Percentiles rank a stretch among this genome's conserved stretches.
phyloP scores from a whole-genome alignment of 2,113 vertebrate genomes.

The Heptranchias perlo region DNA sequence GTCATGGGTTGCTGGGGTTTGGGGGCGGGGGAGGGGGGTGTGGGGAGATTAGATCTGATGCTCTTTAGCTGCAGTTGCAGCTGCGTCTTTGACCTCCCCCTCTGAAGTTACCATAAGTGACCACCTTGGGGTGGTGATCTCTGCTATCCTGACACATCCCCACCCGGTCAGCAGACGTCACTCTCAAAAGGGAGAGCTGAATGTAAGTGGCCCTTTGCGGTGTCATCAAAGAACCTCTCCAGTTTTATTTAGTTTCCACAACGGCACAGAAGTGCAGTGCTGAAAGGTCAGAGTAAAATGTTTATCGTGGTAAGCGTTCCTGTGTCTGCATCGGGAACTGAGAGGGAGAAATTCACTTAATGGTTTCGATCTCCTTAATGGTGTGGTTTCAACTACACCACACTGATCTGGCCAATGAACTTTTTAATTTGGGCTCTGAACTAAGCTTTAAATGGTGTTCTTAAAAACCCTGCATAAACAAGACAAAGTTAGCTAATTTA shows the following conservation, averaged over 20 bases:
- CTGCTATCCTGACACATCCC: not conserved
- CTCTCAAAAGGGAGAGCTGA: not conserved
- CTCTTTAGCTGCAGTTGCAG: not conserved
- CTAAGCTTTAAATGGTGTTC: not conserved
- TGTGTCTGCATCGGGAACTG: not conserved
- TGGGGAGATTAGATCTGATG: not conserved
- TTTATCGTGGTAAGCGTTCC: not conserved
- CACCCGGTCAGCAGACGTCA: too few relatives aligned
- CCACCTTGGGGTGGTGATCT: not conserved
- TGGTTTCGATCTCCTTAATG: not conserved
- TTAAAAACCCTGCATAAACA: not conserved
- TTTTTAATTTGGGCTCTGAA: not conserved
- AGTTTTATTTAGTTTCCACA: not conserved
- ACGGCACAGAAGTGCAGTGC: not conserved
- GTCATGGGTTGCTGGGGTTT: not conserved
- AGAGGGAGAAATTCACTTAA: conserved; percentile 4
- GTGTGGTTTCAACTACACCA: not conserved
- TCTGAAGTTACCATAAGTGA: not conserved
- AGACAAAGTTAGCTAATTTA: not conserved
- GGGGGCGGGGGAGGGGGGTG: not conserved
- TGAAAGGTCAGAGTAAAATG: not conserved
- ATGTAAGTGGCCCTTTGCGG: not conserved
- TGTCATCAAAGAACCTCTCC: not conserved
- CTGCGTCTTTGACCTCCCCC: not conserved
- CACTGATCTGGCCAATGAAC: not conserved